phyloP scores from a whole-genome alignment of 2,888 invertebrate genomes.

The Andrena bucephala region DNA sequence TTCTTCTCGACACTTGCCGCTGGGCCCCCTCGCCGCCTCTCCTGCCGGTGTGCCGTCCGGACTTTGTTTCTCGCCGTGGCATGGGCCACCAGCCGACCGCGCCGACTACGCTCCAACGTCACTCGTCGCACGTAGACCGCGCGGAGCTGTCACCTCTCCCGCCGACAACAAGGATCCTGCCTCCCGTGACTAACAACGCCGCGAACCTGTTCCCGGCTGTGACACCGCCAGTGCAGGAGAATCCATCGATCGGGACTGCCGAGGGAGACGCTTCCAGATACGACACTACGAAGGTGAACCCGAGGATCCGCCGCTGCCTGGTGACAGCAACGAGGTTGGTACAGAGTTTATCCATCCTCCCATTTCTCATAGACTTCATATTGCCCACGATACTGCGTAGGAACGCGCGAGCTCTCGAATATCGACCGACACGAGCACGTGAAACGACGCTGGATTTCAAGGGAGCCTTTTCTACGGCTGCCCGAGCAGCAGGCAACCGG shows the following conservation, averaged over 20 bases:
- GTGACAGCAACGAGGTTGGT: conserved; percentile 31
- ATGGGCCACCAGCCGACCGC: conserved; percentile 42
- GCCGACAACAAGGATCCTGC: conserved; percentile 20
- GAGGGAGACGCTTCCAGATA: background rate
- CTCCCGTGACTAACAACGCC: conserved; percentile 28
- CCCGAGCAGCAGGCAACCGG: conserved; percentile 81
- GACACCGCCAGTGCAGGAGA: background rate
- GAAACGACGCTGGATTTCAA: conserved; percentile 52
- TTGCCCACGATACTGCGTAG: conserved; percentile 7
- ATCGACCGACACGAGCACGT: conserved; percentile 20
- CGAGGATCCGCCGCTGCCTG: background rate
- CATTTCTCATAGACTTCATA: too few relatives aligned
- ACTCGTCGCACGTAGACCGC: conserved; percentile 70
- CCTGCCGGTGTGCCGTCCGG: conserved; percentile 23
- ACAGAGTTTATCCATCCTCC: background rate
- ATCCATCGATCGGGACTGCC: background rate
- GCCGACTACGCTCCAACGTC: conserved; percentile 65
- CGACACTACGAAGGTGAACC: background rate
- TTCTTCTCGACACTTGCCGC: conserved; percentile 36
- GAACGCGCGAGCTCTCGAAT: conserved; percentile 4
- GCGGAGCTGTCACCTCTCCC: conserved; percentile 67
- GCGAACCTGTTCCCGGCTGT: background rate
- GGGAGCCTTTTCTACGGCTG: conserved; percentile 43
- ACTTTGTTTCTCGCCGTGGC: conserved; percentile 41
- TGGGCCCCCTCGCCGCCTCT: conserved; percentile 44